A percentile compares a stretch with the other conserved stretches of the same genome.
Conservation (phyloP, 2,888 invertebrate genomes). For the Plemyria rubiginata region DNA sequence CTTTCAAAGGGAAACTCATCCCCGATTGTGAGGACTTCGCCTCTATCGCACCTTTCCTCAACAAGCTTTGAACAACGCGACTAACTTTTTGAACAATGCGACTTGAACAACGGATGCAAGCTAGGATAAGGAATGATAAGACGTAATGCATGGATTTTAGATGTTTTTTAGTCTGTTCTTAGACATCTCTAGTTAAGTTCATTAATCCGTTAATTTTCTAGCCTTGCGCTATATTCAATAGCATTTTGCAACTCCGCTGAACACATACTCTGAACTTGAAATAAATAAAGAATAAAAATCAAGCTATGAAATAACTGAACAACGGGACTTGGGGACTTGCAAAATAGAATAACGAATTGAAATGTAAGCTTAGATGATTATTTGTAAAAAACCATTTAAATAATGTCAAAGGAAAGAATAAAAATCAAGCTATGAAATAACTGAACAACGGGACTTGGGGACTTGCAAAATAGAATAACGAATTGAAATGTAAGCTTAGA, state of each 20-base stretch:
- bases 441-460: not conserved
- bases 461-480: not conserved
- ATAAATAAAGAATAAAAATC: too few species aligned
- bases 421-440: too few species aligned
- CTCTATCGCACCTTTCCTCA: conserved; percentile 92
- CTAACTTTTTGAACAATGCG: not conserved
- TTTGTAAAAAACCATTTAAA: too few species aligned
- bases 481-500: too few species aligned
- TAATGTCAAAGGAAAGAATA: too few species aligned
- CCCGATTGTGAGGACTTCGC: conserved; percentile 94
- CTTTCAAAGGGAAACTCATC: conserved; percentile 92
- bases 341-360: too few species aligned
- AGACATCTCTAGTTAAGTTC: too few species aligned
- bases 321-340: too few species aligned
- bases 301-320: too few species aligned
- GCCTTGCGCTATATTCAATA: too few species aligned
- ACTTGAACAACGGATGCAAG: not conserved
- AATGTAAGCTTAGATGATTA: too few species aligned
- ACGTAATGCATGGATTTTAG: conserved; percentile 15
- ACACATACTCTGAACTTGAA: not conserved
- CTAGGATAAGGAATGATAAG: not conserved
- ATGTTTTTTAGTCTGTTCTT: not conserved
- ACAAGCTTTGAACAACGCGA: conserved; percentile 57
- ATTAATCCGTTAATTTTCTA: not conserved
- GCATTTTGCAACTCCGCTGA: not conserved